Evolutionary conservation across 2,888 invertebrate genomes (phyloP), one percentile per base, ranked within the genome.

Genomic region (Diaprepes abbreviatus): DNA sequence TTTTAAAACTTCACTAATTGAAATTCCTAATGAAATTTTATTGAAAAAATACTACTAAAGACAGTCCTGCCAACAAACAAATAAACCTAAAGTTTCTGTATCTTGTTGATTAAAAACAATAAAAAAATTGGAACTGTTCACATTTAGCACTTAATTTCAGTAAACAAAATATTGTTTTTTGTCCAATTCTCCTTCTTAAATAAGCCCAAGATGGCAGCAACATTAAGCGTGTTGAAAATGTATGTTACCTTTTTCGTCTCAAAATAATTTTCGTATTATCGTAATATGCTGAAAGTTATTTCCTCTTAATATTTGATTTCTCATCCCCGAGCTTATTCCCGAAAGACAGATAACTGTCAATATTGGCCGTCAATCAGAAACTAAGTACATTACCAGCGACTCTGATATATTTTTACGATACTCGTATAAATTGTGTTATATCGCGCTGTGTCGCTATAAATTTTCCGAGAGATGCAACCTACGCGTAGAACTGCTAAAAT

Each of bases 341-440:
- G 10, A 21, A 35, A 55, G 59, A 60, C 45, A 55, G 60, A 67
- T 67, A 67, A 67, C 54, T 54, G 66, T 67, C 66, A 67, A 67
- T 67, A 54, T 60, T 16, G 66, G 45, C 66, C 66, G 60, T 67
- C 66, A 67, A 67, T 67, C 66, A 67, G 66, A 59, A 52, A 60
- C 35, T 67, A 67, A 67, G 66, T 67, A 60, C 66, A 60, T 67
- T 67, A 67, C 66, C 54, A 50, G 60, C 33, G 66, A 67, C 59
- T 60, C 66, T 67, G 66, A 67, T 67, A 67, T 67, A 67, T 60
- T 67, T 67, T 67, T 67, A 67, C 66, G 48, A 67, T 58, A 38
- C 60, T 59, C 16, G 60, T 66, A 66, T 70, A 70, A 70, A 70
- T 70, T 70, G 66, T 59, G 54, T 70, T 70, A 70, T 66, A 65